Percentiles rank a stretch among this genome's conserved stretches.
phyloP scores from a whole-genome alignment of 2,113 vertebrate species.

The Eubucco bourcierii region DNA sequence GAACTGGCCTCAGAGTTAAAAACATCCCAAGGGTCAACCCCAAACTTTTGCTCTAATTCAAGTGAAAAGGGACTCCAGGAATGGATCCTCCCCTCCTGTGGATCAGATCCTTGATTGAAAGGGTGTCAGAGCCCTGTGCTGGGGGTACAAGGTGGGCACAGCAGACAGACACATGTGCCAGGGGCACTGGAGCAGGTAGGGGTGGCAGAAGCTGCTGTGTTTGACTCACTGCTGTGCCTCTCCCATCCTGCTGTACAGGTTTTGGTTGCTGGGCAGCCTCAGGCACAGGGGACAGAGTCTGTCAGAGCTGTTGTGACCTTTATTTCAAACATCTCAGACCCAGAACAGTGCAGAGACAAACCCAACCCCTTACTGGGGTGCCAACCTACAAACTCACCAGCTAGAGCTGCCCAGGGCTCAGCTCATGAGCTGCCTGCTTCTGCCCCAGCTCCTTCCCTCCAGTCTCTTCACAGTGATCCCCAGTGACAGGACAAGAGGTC shows the following conservation, averaged over 20 bases:
- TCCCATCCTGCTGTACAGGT: rapidly evolving
- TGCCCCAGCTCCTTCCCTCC: not conserved
- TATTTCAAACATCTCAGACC: not conserved
- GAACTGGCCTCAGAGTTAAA: not conserved
- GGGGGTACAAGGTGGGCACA: not conserved
- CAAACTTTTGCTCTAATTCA: not conserved
- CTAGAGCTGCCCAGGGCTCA: not conserved
- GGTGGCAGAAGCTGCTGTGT: not conserved
- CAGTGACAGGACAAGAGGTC: no score
- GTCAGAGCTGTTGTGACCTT: not conserved
- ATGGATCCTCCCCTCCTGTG: not conserved
- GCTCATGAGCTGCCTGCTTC: not conserved
- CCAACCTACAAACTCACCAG: not conserved
- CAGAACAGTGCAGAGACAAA: not conserved
- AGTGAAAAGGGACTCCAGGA: not conserved
- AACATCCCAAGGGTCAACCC: not conserved
- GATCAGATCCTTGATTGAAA: not conserved
- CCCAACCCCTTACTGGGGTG: not conserved
- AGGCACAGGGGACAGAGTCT: not conserved
- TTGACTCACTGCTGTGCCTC: not conserved
- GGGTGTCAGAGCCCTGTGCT: not conserved
- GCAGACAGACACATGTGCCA: not conserved
- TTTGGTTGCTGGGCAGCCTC: not conserved
- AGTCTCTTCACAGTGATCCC: no score
- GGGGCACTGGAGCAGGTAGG: not conserved